Percentiles rank a stretch among this genome's conserved stretches.
Conservation (phyloP, 2,797 vertebrate genomes). For the Falco columbarius region DNA sequence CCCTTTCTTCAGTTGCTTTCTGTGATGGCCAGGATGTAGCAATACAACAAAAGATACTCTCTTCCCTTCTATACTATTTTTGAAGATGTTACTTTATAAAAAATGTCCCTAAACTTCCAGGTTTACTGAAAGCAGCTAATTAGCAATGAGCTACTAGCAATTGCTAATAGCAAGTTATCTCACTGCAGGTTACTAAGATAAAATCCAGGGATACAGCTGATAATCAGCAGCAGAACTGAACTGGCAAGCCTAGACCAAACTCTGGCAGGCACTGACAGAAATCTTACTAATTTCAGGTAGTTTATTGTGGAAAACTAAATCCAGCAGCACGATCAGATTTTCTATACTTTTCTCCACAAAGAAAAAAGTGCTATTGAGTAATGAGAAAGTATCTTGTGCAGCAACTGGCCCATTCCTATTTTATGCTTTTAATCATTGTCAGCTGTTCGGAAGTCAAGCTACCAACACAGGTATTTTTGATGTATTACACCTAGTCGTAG, state of each 20-base stretch:
- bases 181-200: neutral
- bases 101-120: neutral
- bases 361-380: neutral
- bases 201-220: neutral
- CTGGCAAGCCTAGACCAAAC: neutral
- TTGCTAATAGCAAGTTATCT: neutral
- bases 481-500: slow-evolving; percentile 3
- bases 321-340: neutral
- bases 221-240: neutral
- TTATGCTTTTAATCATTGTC: slow-evolving; percentile 40
- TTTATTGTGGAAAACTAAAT: neutral
- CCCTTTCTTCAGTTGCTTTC: neutral
- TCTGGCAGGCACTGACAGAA: neutral
- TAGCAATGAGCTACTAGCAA: neutral
- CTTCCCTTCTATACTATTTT: neutral
- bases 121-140: slow-evolving; percentile 8
- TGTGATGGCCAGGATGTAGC: neutral
- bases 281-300: neutral
- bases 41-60: neutral
- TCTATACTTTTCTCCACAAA: neutral
- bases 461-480: neutral
- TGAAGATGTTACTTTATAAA: neutral
- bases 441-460: neutral
- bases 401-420: neutral
- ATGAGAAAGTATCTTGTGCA: neutral